phyloP scores from a whole-genome alignment of 2,797 vertebrate genomes.

The Otolemur crassicaudatus region DNA sequence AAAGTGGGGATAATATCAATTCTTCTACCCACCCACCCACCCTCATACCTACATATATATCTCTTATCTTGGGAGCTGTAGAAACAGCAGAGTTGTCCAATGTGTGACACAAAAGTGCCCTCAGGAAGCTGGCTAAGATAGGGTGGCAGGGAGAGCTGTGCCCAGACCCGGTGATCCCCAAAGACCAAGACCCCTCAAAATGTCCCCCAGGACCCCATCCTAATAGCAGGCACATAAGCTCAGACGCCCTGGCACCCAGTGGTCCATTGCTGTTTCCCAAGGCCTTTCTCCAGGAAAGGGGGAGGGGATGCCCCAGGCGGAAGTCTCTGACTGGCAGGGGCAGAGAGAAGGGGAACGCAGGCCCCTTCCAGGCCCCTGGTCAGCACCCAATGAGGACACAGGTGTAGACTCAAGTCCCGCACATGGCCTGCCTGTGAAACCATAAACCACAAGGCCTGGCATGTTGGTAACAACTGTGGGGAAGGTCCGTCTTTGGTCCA shows the following conservation, averaged over 20 bases:
- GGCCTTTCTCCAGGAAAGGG: neutral
- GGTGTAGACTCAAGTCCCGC: neutral
- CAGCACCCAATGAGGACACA: neutral
- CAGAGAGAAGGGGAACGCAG: neutral
- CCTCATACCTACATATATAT: neutral
- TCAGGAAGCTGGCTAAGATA: neutral
- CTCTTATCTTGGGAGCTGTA: no score
- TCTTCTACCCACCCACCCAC: neutral
- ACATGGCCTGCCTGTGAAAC: neutral
- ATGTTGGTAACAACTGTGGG: fast-evolving
- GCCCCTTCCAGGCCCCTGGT: neutral
- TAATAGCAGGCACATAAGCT: neutral
- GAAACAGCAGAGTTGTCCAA: neutral
- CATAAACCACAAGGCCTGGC: neutral
- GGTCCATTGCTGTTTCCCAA: neutral
- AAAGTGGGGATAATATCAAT: neutral
- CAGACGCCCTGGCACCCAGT: neutral
- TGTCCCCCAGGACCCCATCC: fast-evolving
- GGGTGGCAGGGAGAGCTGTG: neutral
- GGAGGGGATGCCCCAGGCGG: no score
- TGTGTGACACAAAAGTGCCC: neutral
- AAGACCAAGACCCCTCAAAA: neutral
- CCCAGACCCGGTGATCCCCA: neutral
- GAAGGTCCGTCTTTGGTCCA: neutral
- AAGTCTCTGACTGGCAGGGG: no score